Evolutionary conservation across 2,797 vertebrate species (phyloP).

Genomic region (Muraenolepis orangiensis): DNA sequence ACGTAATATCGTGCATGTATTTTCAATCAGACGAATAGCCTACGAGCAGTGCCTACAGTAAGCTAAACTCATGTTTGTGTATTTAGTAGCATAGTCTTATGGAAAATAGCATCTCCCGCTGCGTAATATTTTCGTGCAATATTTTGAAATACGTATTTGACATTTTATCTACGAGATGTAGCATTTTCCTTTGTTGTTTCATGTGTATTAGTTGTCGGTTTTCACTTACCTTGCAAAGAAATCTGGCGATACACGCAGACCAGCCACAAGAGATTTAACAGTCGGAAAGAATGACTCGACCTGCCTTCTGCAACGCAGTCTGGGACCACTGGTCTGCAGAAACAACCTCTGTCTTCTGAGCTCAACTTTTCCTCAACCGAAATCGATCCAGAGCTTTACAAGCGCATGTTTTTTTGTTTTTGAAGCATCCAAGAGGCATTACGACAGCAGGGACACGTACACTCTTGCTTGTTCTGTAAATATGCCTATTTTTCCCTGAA

Average conservation of each 20-base stretch:
- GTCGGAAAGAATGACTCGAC: constrained; percentile 67
- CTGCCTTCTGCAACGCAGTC: constrained; percentile 38
- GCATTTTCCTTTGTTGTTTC: neutral
- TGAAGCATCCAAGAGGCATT: neutral
- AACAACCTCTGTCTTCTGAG: constrained; percentile 12
- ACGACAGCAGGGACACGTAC: neutral
- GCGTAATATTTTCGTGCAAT: neutral
- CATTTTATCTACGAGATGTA: neutral
- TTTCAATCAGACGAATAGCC: neutral
- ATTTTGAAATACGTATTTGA: neutral
- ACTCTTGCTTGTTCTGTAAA: neutral
- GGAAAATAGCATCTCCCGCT: neutral
- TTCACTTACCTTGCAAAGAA: constrained; percentile 19
- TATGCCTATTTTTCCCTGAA: too few relatives aligned
- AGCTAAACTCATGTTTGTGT: neutral
- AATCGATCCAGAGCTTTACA: neutral
- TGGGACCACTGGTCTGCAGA: constrained; percentile 33
- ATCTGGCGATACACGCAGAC: constrained; percentile 18
- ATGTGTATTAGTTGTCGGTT: neutral
- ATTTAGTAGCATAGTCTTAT: neutral
- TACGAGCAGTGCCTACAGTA: neutral
- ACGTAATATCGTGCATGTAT: neutral
- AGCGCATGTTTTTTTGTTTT: neutral
- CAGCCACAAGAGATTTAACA: constrained; percentile 37
- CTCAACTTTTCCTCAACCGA: neutral